Conservation (phyloP, 30 jellyfish, hydroid and myxozoan species). For the Nemopilema nomurai region DNA sequence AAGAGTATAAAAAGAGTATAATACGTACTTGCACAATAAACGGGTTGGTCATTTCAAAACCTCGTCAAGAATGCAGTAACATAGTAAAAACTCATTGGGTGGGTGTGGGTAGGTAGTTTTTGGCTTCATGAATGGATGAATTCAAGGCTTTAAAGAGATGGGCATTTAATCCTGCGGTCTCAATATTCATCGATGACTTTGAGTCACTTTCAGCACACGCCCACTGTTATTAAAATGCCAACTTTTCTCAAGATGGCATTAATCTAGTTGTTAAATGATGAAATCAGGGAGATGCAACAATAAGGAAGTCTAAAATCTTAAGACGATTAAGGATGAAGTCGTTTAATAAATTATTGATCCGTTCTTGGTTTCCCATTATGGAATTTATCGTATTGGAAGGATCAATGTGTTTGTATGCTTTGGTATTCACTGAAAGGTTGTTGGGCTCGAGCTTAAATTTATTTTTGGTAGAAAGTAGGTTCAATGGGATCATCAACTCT, state of each 20-base stretch:
- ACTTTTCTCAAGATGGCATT: not conserved
- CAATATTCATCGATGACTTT: slow-evolving; percentile 17
- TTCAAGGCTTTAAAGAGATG: not conserved
- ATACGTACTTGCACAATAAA: too few species aligned
- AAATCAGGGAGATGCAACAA: not conserved
- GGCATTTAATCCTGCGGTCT: slow-evolving; percentile 12
- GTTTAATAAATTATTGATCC: not conserved
- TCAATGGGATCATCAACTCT: too few species aligned
- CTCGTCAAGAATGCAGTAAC: not conserved
- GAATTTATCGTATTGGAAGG: too few species aligned
- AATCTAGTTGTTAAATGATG: slow-evolving; percentile 14
- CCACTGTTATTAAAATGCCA: slow-evolving; percentile 29
- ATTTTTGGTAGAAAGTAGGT: too few species aligned
- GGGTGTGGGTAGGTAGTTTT: slow-evolving; percentile 16
- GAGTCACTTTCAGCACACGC: slow-evolving; percentile 16
- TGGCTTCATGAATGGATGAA: not conserved
- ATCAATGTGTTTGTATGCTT: too few species aligned
- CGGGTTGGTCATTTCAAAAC: not conserved
- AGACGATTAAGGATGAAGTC: not conserved
- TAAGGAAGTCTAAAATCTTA: not conserved
- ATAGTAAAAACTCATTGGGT: not conserved
- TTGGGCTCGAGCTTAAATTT: too few species aligned
- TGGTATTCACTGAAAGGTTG: too few species aligned
- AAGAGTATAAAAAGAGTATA: too few species aligned
- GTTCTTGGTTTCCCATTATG: not conserved